Evolutionary conservation across 1,140 invertebrate genomes (phyloP).

Genomic region (Drosophila lowei): DNA sequence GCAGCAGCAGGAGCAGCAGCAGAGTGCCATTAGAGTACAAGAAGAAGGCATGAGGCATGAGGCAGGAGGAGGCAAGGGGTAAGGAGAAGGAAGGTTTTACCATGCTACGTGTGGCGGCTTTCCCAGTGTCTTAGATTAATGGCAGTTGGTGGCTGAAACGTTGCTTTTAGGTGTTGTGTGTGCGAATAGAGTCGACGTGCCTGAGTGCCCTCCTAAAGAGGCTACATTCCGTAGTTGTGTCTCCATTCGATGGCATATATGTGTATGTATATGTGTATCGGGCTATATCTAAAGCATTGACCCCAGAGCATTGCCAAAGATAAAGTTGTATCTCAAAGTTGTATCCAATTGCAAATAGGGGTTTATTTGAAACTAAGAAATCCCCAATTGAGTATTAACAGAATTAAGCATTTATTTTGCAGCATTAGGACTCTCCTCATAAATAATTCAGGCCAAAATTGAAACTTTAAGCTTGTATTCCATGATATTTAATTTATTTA

Average conservation of each 20-base stretch:
- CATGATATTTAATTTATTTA: conserved; percentile 14
- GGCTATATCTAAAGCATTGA: too few relatives aligned
- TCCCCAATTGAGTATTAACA: too few relatives aligned
- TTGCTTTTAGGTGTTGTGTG: conserved; percentile 43
- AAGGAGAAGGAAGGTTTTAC: not conserved
- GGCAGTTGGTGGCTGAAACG: conserved; percentile 41
- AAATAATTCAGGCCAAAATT: not conserved
- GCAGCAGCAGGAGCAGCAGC: conserved; percentile 23
- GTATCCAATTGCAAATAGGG: too few relatives aligned
- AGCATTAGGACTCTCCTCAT: too few relatives aligned
- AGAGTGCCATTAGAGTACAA: conserved; percentile 49
- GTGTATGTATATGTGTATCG: too few relatives aligned
- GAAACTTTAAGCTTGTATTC: not conserved
- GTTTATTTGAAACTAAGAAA: too few relatives aligned
- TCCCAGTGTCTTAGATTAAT: conserved; percentile 56
- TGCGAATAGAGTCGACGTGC: conserved; percentile 40
- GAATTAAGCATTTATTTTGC: too few relatives aligned
- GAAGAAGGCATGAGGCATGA: not conserved
- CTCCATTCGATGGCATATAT: not conserved
- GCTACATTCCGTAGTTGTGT: conserved; percentile 1
- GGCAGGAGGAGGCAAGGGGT: not conserved
- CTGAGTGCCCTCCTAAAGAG: conserved; percentile 30
- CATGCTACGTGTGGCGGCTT: conserved; percentile 39
- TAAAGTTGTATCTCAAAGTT: too few relatives aligned
- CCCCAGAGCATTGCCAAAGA: too few relatives aligned